Base-by-base conservation (phyloP, 2,888 invertebrate species). In the Chrysina gloriosa region DNA sequence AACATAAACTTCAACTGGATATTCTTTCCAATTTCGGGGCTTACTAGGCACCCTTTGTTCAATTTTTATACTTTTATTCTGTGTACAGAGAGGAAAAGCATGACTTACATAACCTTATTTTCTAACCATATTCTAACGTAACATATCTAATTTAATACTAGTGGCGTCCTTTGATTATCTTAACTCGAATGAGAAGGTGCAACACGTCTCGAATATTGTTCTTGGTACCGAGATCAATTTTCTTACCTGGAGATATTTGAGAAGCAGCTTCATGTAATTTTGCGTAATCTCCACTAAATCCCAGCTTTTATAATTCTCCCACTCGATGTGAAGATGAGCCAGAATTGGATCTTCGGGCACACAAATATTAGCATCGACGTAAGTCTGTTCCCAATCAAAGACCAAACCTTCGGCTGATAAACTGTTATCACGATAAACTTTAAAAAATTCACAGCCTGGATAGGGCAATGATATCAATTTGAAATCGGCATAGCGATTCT, bases 371-470 rank as follows among this genome's bases (percentile, higher is more conserved):
- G 91, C 90, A 84, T 92, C 89, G 31, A 90, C 89, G 72, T 89
- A 87, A 36, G 87, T 83, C 80, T 91, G 91, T 56, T 85, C 85
- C 93, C 93, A 94, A 79, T 93, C 88, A 81, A 91, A 93, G 54
- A 87, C 82, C 65, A 93, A 85, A 65, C 86, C 88, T 77, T 89
- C 87, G 7, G 89, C 90, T 74, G 85, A 84, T 79, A 91, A 92
- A 75, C 89, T 87, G 78, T 89, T 89, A 77, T 91, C 90, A 73
- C 90, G 87, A 83, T 90, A 93, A 74, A 89, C 87, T 72, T 86
- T 87, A 82, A 93, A 63, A 82, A 93, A 93, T 82, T 93, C 93
- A 86, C 93, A 93, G 71, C 93, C 93, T 68, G 93, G 94, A 84
- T 93, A 94, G 69, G 94, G 93, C 77, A 93, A 84, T 73, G 90